These are phyloP conservation scores for Drosophila mulleri DNA, from an alignment of 2,888 invertebrate species.

Conservation along the genomic window DNA sequence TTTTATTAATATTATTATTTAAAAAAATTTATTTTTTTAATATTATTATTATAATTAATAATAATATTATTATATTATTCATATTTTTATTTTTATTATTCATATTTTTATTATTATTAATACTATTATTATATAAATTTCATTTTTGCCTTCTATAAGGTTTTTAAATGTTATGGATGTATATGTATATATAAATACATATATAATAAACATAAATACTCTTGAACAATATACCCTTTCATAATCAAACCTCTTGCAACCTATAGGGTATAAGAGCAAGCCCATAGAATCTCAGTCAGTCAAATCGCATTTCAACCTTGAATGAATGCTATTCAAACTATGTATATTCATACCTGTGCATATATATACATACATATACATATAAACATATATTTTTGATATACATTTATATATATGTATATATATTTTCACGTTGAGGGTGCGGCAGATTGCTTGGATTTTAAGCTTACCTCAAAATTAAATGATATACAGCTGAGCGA, in stretches of 20 bases:
- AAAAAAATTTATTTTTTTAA: no score
- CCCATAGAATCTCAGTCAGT: slow-evolving; percentile 14
- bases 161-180: no score
- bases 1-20: no score
- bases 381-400: neutral
- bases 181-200: no score
- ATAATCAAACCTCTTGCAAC: no score
- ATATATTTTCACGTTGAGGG: neutral
- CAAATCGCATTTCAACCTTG: slow-evolving; percentile 42
- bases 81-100: no score
- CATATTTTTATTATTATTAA: no score
- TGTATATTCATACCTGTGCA: slow-evolving; percentile 47
- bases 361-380: neutral
- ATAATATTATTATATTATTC: no score
- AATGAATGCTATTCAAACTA: slow-evolving; percentile 53
- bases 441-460: slow-evolving; percentile 58
- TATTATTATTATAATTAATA: no score
- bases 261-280: neutral
- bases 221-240: neutral
- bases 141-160: no score
- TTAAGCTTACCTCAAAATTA: slow-evolving; percentile 73
- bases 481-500: slow-evolving; percentile 70
- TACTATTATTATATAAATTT: no score
- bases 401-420: neutral
- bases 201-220: no score